These are phyloP conservation scores for Cirrhinus molitorella DNA, from an alignment of 2,797 vertebrate genomes.

Conservation along the genomic window DNA sequence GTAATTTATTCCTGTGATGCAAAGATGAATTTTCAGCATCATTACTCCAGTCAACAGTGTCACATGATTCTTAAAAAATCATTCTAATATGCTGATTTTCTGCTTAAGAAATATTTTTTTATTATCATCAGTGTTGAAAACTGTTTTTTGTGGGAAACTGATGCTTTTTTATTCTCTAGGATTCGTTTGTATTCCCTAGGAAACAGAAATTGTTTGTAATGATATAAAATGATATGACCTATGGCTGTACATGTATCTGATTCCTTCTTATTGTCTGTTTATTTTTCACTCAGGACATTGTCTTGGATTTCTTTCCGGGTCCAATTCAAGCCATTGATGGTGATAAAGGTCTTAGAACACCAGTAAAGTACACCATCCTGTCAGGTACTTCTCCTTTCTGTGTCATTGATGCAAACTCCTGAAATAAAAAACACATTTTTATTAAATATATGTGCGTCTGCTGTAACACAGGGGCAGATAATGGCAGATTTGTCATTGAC, in stretches of 20 bases:
- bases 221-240: too few species aligned
- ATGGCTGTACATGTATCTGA: not conserved
- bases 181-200: too few species aligned
- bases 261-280: not conserved
- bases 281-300: conserved; percentile 67
- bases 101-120: not conserved
- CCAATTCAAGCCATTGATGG: conserved; percentile 79
- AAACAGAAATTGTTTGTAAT: too few species aligned
- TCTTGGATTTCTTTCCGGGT: conserved; percentile 78
- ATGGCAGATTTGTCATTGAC: conserved; percentile 77
- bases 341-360: conserved; percentile 77
- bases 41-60: not conserved
- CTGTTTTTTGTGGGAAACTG: too few species aligned
- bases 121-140: not conserved
- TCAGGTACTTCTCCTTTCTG: conserved; percentile 71
- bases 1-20: not conserved
- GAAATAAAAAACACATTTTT: not conserved
- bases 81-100: not conserved
- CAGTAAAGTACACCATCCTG: conserved; percentile 82
- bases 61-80: not conserved
- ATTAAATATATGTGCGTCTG: not conserved
- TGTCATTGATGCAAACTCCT: not conserved
- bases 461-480: conserved; percentile 68
- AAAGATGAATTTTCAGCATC: not conserved
- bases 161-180: too few species aligned